Conservation (phyloP, 2,888 invertebrate species). For the Uropetala carovei region DNA sequence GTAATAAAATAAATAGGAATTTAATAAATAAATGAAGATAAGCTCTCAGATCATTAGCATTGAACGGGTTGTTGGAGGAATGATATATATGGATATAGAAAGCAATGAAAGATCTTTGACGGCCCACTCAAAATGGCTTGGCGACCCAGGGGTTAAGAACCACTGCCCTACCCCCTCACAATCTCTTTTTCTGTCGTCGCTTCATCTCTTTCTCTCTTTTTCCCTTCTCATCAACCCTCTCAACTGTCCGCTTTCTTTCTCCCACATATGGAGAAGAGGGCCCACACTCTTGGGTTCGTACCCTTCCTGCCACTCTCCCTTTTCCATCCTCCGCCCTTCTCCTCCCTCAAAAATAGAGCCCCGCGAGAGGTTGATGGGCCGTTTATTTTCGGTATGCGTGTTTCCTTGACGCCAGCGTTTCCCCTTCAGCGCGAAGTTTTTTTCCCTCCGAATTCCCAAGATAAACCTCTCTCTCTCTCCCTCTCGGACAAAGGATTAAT, state of each 20-base stretch:
- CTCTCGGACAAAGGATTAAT: not conserved
- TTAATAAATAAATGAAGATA: no score
- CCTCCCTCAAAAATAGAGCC: slow-evolving; percentile 9
- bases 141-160: no score
- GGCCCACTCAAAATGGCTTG: no score
- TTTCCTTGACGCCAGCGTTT: slow-evolving; percentile 11
- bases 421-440: not conserved
- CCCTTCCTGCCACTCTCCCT: not conserved
- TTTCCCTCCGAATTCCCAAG: slow-evolving; percentile 9
- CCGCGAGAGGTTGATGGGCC: slow-evolving; percentile 20
- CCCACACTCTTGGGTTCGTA: not conserved
- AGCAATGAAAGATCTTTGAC: no score
- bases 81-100: no score
- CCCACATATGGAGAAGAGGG: not conserved
- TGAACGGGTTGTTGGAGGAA: no score
- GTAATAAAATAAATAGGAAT: no score
- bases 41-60: no score
- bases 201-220: no score
- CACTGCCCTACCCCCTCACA: no score
- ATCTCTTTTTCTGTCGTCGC: no score
- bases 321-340: not conserved
- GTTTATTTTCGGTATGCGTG: slow-evolving; percentile 40
- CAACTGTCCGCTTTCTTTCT: not conserved
- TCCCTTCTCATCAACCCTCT: not conserved
- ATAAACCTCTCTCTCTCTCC: not conserved